Base-by-base conservation (phyloP, 2,113 vertebrate genomes). In the Nothobranchius kuhntae region DNA sequence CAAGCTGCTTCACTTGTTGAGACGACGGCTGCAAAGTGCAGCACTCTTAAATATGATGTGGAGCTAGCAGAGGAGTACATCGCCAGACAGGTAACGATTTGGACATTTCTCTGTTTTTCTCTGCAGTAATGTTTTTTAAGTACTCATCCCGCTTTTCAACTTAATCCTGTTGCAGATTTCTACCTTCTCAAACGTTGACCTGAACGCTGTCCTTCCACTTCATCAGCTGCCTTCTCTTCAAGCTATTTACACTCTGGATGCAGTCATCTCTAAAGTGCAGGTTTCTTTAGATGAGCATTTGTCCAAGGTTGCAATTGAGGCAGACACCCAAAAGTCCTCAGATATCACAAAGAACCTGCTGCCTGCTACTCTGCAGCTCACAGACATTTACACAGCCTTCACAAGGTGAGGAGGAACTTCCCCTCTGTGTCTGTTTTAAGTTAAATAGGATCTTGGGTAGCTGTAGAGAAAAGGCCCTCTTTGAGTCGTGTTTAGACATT, bases 51-150 rank as follows among this genome's bases (percentile, higher is more conserved):
- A 68, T 98, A 99, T 0, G 97, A 99, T 0, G 96, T 99, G 71
- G 96, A 98, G 48, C 93, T 98, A 57, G 97, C 96, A 14, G 98
- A 99, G 84, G 98, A 99, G n/a, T 98, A 97, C 86, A 97, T 99
- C 67, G 96, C 96, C 72, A 92, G 94, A 73, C 98, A 99, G 95
- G 98, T 99, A 67, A 61, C 76, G 2, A 38, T 35, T 58, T 26
- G 7, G 1, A 2, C 11, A 0, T 11, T 14, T 56, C 45, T 15
- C 7, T 2, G 44, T 38, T 65, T 9, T 52, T 42, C 21, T 7
- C 53, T 13, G 1, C 38, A 26, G 40, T 8, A 45, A 30, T 56
- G 7, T 67, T 53, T 59, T 64, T 6, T 51, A 26, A 35, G 11
- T 1, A 13, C 2, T 40, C 7, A 40, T 7, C 38, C 38, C 9